Percentiles rank a stretch among this genome's conserved stretches.
Conservation (phyloP, 2,113 vertebrate species). For the Micronisus gabar region DNA sequence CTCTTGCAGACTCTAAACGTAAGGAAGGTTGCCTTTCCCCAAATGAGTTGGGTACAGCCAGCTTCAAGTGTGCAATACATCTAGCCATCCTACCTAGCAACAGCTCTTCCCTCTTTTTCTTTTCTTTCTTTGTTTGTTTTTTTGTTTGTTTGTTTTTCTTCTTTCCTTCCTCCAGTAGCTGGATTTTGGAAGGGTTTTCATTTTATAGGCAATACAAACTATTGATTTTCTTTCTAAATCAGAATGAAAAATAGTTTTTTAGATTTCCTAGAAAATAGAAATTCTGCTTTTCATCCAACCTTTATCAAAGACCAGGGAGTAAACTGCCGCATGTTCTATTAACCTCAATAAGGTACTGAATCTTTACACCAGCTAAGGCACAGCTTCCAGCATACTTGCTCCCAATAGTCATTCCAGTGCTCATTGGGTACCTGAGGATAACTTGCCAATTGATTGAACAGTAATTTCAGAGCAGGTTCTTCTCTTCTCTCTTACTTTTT, state of each 20-base stretch:
- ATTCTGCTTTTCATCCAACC: background rate
- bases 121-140: no score
- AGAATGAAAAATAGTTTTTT: background rate
- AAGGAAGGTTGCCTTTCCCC: background rate
- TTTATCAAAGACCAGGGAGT: background rate
- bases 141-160: no score
- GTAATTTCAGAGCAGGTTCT: background rate
- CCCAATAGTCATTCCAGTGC: background rate
- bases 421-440: background rate
- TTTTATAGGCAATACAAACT: background rate
- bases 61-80: background rate
- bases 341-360: background rate
- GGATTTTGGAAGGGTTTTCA: background rate
- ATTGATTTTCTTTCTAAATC: background rate
- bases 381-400: background rate
- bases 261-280: background rate
- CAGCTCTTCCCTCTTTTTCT: background rate
- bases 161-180: background rate
- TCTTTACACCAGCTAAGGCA: background rate
- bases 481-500: background rate
- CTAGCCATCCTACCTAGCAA: background rate
- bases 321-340: background rate
- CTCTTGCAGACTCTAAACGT: background rate
- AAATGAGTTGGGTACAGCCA: background rate
- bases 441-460: background rate